Base-by-base conservation (phyloP, 2,888 invertebrate genomes). In the Piscicola geometra region DNA sequence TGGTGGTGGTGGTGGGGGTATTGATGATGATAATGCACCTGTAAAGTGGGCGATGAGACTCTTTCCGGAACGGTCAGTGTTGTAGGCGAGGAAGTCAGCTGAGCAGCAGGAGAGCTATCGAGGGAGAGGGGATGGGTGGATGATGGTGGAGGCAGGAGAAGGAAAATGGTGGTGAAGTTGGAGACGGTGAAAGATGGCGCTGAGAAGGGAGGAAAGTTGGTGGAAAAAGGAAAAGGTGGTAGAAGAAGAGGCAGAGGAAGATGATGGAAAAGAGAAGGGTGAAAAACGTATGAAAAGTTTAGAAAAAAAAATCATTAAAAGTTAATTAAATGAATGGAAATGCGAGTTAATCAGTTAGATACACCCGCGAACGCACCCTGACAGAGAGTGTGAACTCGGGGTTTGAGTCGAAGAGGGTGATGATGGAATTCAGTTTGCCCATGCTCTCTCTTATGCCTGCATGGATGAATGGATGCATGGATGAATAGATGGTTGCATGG, bases 371-470 rank as follows among this genome's bases (percentile, higher is more conserved):
- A 12, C 28, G 21, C 88, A 94, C 94, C 90, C 93, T 94, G 33
- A 96, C 88, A 78, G 93, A 89, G 79, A 94, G 87, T 15, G 95
- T 94, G 79, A 91, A 90, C 85, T 94, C 94, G 0, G 91, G 89
- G 85, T 94, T 92, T 78, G 90, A 89, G 87, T 96, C 84, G 77
- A 83, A 82, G 64, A 82, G 81, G 47, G 83, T 78, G 72, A 85
- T 82, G 74, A 85, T 94, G 87, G 96, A 94, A 83, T 95, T 93
- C 83, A 93, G 94, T 96, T 96, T 97, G 77, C 93, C 93, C 87
- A 96, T 95, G 84, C 95, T 96, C 86, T 99, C 97, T 72, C 99
- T 88, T 0, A 99, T 95, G 60, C 60, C 60, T 56, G 21, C n/a
- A n/a, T n/a, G n/a, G n/a, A n/a, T n/a, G n/a, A n/a, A n/a, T n/a